Percentiles rank a stretch among this genome's conserved stretches.
Evolutionary conservation across 1,140 invertebrate genomes (phyloP).

Genomic region (Laupala kohalensis): DNA sequence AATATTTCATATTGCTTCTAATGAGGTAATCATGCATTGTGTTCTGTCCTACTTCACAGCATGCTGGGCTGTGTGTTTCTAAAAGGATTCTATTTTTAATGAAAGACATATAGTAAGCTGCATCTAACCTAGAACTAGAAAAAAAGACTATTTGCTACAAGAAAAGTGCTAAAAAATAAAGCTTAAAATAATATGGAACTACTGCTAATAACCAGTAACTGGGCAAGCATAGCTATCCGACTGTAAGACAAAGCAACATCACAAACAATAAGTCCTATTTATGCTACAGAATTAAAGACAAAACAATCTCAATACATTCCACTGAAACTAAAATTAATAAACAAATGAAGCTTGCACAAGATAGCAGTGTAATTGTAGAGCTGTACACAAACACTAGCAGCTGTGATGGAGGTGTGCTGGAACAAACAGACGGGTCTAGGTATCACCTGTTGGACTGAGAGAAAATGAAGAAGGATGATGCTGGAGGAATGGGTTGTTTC

Average conservation of each 20-base stretch:
- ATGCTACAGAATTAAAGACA: not conserved
- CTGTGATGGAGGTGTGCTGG: not conserved
- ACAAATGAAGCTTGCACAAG: not conserved
- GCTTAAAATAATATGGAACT: not conserved
- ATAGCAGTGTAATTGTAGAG: not conserved
- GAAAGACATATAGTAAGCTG: not conserved
- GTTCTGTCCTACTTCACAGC: not conserved
- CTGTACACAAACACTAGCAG: not conserved
- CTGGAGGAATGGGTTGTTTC: conserved; percentile 86
- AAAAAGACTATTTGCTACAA: not conserved
- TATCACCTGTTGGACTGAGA: conserved; percentile 82
- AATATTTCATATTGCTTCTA: not conserved
- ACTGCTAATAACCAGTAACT: not conserved
- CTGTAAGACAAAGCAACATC: not conserved
- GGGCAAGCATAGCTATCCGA: not conserved
- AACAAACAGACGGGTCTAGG: conserved; percentile 1
- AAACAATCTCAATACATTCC: not conserved
- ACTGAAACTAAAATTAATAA: not conserved
- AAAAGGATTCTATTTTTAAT: not conserved
- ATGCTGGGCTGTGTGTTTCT: not conserved
- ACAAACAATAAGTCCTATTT: not conserved
- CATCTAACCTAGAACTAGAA: not conserved
- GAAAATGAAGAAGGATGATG: conserved; percentile 93
- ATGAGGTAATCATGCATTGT: not conserved
- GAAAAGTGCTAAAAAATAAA: not conserved